Conservation (phyloP, 1,140 invertebrate genomes). For the Brevipalpus yothersi region DNA sequence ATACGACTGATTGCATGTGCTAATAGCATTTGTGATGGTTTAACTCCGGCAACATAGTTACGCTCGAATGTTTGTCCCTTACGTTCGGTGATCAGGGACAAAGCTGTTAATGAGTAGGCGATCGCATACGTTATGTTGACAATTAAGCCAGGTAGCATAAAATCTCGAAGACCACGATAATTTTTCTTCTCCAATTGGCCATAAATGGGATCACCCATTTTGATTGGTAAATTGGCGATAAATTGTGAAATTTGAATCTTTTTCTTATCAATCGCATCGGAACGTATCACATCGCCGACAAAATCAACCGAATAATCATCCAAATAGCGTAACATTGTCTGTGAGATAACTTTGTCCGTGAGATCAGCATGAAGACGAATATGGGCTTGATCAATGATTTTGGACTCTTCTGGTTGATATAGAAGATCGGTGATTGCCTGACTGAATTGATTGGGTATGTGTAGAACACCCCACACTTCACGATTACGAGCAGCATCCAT, state of each 20-base stretch:
- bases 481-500: neutral
- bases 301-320: neutral
- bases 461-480: slow-evolving; percentile 10
- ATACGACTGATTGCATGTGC: slow-evolving; percentile 29
- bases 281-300: neutral
- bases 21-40: slow-evolving; percentile 60
- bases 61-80: slow-evolving; percentile 63
- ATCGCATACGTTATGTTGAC: slow-evolving; percentile 82
- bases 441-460: slow-evolving; percentile 7
- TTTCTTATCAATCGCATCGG: neutral
- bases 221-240: slow-evolving; percentile 13
- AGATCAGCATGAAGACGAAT: slow-evolving; percentile 3
- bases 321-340: neutral
- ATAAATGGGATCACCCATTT: slow-evolving; percentile 59
- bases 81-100: slow-evolving; percentile 64
- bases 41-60: slow-evolving; percentile 65
- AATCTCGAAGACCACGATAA: slow-evolving; percentile 24
- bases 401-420: neutral
- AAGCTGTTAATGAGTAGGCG: slow-evolving; percentile 72
- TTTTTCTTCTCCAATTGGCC: slow-evolving; percentile 26
- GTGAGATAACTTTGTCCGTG: neutral
- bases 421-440: neutral
- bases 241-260: neutral
- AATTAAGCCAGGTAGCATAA: slow-evolving; percentile 77
- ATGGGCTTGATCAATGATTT: neutral